Conservation (phyloP, 2,113 vertebrate genomes). For the Haplochromis vanheusdeni region DNA sequence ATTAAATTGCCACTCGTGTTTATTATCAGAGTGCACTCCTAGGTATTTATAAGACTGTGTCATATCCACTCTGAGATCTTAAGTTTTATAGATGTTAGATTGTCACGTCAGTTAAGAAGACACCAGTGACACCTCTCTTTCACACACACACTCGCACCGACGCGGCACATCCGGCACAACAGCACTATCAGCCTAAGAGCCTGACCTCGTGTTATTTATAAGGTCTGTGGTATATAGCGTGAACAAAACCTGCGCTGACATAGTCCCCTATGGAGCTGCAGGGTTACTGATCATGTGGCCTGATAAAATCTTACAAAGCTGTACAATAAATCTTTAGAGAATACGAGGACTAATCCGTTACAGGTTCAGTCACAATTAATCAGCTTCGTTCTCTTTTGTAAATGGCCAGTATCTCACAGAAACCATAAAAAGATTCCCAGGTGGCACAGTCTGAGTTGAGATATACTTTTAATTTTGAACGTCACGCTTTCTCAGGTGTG, state of each 20-base stretch:
- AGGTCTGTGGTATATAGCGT: neutral
- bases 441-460: slow-evolving; percentile 52
- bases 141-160: neutral
- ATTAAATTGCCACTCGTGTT: neutral
- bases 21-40: neutral
- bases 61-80: neutral
- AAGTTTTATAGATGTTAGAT: neutral
- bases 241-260: neutral
- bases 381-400: neutral
- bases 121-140: neutral
- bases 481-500: slow-evolving; percentile 29
- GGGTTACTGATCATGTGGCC: neutral
- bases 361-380: neutral
- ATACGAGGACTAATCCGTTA: neutral
- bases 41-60: neutral
- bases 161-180: neutral
- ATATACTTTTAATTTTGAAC: slow-evolving; percentile 72
- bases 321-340: neutral
- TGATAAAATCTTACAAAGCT: neutral
- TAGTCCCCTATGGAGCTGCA: neutral
- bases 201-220: neutral
- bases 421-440: slow-evolving; percentile 14
- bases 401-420: neutral
- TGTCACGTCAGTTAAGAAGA: neutral
- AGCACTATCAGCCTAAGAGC: neutral